Percentiles rank a stretch among this genome's conserved stretches.
Conservation (phyloP, 2,797 vertebrate genomes). For the Liparis tanakae region DNA sequence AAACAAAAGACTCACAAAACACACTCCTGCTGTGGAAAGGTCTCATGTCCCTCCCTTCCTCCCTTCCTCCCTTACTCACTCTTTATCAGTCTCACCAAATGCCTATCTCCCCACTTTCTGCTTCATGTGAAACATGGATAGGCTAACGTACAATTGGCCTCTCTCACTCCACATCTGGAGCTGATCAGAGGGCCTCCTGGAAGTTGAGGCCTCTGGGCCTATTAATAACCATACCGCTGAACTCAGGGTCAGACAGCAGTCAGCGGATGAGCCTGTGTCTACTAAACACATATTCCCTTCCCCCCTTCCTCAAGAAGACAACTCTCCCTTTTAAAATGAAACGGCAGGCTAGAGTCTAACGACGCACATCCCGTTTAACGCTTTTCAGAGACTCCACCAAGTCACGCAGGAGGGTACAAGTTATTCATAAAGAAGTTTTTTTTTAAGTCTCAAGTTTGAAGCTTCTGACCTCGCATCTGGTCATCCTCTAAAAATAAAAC, state of each 20-base stretch:
- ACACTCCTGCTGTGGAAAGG: conserved; percentile 80
- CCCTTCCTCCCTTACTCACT: conserved; percentile 62
- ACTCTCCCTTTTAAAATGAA: conserved; percentile 71
- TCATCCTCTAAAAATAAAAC: conserved; percentile 38
- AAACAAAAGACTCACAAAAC: conserved; percentile 79
- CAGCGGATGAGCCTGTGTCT: conserved; percentile 84
- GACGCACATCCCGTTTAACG: conserved; percentile 22
- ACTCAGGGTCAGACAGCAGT: conserved; percentile 89
- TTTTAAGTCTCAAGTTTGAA: background rate
- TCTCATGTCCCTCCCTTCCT: conserved; percentile 73
- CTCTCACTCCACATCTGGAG: conserved; percentile 88
- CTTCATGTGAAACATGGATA: conserved; percentile 82
- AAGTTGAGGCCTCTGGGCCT: conserved; percentile 87
- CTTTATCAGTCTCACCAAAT: conserved; percentile 80
- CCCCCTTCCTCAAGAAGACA: conserved; percentile 60
- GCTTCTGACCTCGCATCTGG: background rate
- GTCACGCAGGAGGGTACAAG: background rate
- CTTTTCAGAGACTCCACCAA: conserved; percentile 24
- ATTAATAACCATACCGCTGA: conserved; percentile 86
- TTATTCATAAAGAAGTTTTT: too few relatives aligned
- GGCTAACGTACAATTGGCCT: conserved; percentile 76
- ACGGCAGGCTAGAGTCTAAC: conserved; percentile 25
- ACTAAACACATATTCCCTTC: conserved; percentile 79
- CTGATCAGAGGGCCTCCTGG: conserved; percentile 89
- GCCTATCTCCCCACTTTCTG: conserved; percentile 69